Base-by-base conservation (phyloP, 2,797 vertebrate species). In the Furcifer pardalis region DNA sequence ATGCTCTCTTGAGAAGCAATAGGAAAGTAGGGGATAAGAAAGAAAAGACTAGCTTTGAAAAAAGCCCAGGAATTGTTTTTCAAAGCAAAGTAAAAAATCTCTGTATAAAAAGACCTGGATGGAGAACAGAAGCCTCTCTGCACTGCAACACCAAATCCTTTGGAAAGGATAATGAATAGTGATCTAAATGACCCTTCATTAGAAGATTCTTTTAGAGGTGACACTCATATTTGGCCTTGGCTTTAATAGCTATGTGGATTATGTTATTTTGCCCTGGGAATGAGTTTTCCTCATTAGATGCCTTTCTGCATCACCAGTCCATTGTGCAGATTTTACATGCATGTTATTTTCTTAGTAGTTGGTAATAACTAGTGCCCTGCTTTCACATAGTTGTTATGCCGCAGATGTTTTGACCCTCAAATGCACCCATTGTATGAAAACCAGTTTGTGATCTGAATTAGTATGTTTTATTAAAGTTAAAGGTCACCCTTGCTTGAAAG, bases 201-300 rank as follows among this genome's bases (percentile, higher is more conserved):
- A 71, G 77, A 77, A 63, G 59, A 30, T 19, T 21, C 46, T 37
- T 63, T 79, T 60, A 81, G 42, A 77, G 65, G 66, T 32, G 23
- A n/a, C n/a, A n/a, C n/a, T n/a, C n/a, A 30, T 71, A 76, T 77
- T 81, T n/a, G 77, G 62, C 37, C n/a, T 77, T 81, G 63, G 40
- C 65, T 65, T 86, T 69, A 63, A 66, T 49, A 30, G 32, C 66
- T 59, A 2, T 17, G 7, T 37, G 65, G 25, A n/a, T 69, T 59
- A 60, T 68, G 49, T 62, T 35, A 40, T 62, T n/a, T 77, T 81
- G 63, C 27, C 73, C 79, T 86, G n/a, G 65, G 65, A 77, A 81
- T 77, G 40, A n/a, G n/a, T 44, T 81, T 59, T 17, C n/a, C 40
- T 81, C 73, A 77, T 71, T 81, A 40, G 42, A 40, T 44, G 32